Conservation (phyloP, 2,113 vertebrate species). For the Mesoclemmys tuberculata region DNA sequence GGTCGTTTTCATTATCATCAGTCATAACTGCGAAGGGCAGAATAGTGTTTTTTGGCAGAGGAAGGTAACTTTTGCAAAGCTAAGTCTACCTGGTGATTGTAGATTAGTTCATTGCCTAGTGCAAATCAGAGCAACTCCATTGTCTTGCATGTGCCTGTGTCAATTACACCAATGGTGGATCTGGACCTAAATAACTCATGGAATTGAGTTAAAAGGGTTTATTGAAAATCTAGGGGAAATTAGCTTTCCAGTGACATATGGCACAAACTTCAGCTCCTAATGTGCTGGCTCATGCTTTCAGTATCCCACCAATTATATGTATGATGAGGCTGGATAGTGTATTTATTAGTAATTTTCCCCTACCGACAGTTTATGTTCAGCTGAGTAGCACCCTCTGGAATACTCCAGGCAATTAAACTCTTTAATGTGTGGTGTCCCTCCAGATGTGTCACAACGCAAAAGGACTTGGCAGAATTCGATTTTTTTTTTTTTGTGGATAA, state of each 20-base stretch:
- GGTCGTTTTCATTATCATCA: neutral
- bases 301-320: constrained; percentile 40
- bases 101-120: neutral
- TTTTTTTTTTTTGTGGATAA: neutral
- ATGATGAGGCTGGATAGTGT: neutral
- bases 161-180: neutral
- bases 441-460: neutral
- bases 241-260: constrained; percentile 48
- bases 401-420: constrained; percentile 8
- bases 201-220: constrained; percentile 4
- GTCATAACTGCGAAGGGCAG: neutral
- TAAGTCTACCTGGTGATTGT: neutral
- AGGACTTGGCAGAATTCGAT: neutral
- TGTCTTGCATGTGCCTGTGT: neutral
- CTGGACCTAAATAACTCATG: neutral
- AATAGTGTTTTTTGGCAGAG: neutral
- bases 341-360: constrained; percentile 33
- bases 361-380: neutral
- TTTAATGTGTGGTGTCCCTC: neutral
- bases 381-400: constrained; percentile 12
- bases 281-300: constrained; percentile 56
- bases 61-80: neutral
- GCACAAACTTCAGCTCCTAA: constrained; percentile 49
- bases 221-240: constrained; percentile 31
- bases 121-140: neutral